Base-by-base conservation (phyloP, 2,113 vertebrate species). In the Tachuris rubrigastra region DNA sequence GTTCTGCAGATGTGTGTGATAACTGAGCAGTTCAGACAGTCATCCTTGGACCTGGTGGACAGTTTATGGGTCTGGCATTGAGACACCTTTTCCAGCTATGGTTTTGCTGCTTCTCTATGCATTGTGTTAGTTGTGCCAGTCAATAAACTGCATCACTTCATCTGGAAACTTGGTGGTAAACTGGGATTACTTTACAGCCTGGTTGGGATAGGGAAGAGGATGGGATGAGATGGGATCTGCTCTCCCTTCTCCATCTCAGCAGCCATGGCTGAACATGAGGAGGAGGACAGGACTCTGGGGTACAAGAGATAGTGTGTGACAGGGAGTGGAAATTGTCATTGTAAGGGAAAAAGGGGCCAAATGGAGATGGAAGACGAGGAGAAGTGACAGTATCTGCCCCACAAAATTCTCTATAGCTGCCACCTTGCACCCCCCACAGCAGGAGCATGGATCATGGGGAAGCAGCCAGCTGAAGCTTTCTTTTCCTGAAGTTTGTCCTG, bases 391-490 rank as follows among this genome's bases (percentile, higher is more conserved):
- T 25, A 39, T 8, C 8, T 73, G 25, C 21, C 17, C 18, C 2
- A 10, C 59, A 56, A 3, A 8, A 52, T 33, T 78, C 33, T 62
- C 12, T 39, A 28, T 9, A 53, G 63, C 47, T 69, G 27, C 23
- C 60, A 22, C 35, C 28, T 80, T 58, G 31, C 12, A 31, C 6
- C 12, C 16, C 9, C 25, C 14, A 19, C 4, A 71, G 62, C 14
- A 58, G 23, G 18, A 55, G 2, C 3, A 1, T 21, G 22, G 9
- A 10, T 3, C 2, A 4, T 14, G 24, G 35, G 25, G 25, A 77
- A 77, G 58, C 5, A 16, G 23, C 6, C 41, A 69, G 41, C 42
- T 82, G 42, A n/a, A 67, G 8, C 62, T 56, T 55, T 1, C 0
- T 31, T 53, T 33, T 42, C 28, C 37, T 67, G 62, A 39, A 89